Evolutionary conservation across 2,113 vertebrate species (phyloP).

Genomic region (Toxostoma redivivum): DNA sequence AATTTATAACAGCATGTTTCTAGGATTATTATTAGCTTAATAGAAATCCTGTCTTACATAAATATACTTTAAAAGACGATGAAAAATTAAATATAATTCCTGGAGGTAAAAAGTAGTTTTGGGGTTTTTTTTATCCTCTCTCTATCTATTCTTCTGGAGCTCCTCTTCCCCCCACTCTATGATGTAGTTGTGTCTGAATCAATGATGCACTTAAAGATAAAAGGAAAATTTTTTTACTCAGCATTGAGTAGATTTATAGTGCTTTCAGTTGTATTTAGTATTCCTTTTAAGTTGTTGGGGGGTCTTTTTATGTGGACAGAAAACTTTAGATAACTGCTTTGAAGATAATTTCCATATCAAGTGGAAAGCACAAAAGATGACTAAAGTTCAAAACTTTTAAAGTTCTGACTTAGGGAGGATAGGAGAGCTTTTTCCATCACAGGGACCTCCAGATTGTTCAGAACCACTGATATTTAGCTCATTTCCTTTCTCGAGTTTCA

Average conservation of each 20-base stretch:
- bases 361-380: not conserved
- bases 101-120: not conserved
- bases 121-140: not conserved
- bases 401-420: not conserved
- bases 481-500: not conserved
- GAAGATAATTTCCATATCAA: slow-evolving; percentile 38
- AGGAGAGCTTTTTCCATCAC: not conserved
- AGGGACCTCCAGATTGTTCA: not conserved
- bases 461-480: not conserved
- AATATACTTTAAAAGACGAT: not conserved
- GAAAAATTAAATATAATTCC: not conserved
- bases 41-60: not conserved
- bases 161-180: not conserved
- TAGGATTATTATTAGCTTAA: not conserved
- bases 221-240: not conserved
- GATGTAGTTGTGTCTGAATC: not conserved
- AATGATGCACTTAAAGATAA: slow-evolving; percentile 22
- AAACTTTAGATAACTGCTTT: slow-evolving; percentile 6
- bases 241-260: not conserved
- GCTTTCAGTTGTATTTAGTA: not conserved
- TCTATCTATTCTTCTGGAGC: not conserved
- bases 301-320: not conserved
- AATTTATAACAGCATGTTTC: not conserved
- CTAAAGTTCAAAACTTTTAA: not conserved
- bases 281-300: not conserved